Conservation (phyloP, 2,888 invertebrate genomes). For the Monopis laevigella region DNA sequence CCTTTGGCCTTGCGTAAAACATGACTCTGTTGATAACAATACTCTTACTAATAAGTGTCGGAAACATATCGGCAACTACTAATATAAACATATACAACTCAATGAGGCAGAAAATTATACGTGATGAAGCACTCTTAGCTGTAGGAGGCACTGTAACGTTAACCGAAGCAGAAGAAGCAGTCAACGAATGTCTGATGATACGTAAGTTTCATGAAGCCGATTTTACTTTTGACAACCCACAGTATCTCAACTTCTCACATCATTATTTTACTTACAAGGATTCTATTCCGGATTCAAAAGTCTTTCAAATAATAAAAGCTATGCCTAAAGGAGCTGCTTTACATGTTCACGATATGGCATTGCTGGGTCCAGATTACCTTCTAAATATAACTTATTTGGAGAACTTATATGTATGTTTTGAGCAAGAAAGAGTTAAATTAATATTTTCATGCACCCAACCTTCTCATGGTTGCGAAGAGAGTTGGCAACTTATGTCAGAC, state of each 20-base stretch:
- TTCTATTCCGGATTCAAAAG: slow-evolving; percentile 67
- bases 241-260: slow-evolving; percentile 69
- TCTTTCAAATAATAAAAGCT: slow-evolving; percentile 71
- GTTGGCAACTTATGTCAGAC: slow-evolving; percentile 58
- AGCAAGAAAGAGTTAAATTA: slow-evolving; percentile 24
- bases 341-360: slow-evolving; percentile 75
- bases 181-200: slow-evolving; percentile 68
- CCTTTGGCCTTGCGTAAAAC: neutral
- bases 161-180: slow-evolving; percentile 50
- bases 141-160: slow-evolving; percentile 64
- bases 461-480: slow-evolving; percentile 24
- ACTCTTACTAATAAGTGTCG: neutral
- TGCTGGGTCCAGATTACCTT: slow-evolving; percentile 70
- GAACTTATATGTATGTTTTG: slow-evolving; percentile 65
- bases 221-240: slow-evolving; percentile 61
- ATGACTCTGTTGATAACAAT: neutral
- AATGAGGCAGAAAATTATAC: slow-evolving; percentile 46
- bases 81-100: neutral
- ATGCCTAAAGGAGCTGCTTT: slow-evolving; percentile 82
- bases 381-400: slow-evolving; percentile 71
- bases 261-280: slow-evolving; percentile 72
- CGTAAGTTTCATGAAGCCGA: slow-evolving; percentile 63
- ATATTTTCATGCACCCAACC: slow-evolving; percentile 36
- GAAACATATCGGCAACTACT: neutral
- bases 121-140: slow-evolving; percentile 46